phyloP scores from a whole-genome alignment of 2,888 invertebrate genomes.

The Callyntrura guangdongensis region DNA sequence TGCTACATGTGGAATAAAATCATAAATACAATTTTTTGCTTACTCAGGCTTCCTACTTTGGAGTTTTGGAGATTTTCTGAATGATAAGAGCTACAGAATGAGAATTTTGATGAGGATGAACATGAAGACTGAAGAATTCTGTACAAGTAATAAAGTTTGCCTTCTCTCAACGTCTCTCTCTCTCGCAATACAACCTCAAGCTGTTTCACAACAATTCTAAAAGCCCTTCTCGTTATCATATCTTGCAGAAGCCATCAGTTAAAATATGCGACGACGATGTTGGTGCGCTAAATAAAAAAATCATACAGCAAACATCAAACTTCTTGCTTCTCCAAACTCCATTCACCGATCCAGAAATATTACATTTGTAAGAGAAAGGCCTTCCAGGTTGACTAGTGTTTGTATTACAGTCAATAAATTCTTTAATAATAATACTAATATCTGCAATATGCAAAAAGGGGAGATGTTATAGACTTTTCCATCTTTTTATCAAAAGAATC shows the following conservation, averaged over 20 bases:
- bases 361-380: neutral
- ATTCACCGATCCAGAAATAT: neutral
- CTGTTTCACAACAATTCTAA: neutral
- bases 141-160: neutral
- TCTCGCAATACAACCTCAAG: constrained; percentile 3
- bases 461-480: neutral
- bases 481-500: neutral
- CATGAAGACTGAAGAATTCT: neutral
- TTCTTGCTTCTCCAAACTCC: neutral
- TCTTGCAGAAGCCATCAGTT: neutral
- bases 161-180: neutral
- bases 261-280: neutral
- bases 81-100: neutral
- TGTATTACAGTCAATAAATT: constrained; percentile 10
- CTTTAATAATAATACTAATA: neutral
- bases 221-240: neutral
- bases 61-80: neutral
- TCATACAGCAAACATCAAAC: neutral
- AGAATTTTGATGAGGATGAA: neutral
- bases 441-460: neutral
- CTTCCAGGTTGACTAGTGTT: neutral
- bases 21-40: too few species aligned
- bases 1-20: too few species aligned
- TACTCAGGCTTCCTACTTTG: neutral
- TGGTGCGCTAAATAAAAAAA: too few species aligned